These are phyloP conservation scores for Tichodroma muraria DNA, from an alignment of 2,113 vertebrate species.

Conservation along the genomic window DNA sequence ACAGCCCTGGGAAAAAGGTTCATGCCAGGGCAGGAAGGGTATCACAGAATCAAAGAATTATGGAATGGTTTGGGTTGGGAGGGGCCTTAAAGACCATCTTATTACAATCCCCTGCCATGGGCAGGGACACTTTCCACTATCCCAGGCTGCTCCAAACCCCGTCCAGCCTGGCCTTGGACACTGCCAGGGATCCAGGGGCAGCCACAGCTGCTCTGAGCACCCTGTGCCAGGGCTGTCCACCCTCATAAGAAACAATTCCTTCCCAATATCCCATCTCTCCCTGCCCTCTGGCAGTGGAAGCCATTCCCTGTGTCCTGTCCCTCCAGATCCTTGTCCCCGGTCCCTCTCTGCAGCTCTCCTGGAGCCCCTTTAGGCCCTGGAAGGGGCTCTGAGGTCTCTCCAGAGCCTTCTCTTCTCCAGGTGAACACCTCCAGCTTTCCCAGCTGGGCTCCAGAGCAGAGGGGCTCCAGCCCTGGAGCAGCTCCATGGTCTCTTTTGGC, in stretches of 20 bases:
- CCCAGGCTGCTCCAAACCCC: rapidly evolving
- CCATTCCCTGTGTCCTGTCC: not conserved
- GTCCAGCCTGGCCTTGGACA: rapidly evolving
- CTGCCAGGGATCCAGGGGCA: not conserved
- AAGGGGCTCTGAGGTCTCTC: rapidly evolving
- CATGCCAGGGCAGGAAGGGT: not conserved
- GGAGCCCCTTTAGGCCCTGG: not conserved
- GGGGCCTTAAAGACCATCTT: rapidly evolving
- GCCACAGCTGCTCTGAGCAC: not conserved
- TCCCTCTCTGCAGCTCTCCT: not conserved
- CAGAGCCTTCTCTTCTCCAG: not conserved
- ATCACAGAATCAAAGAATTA: not conserved
- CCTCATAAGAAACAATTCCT: rapidly evolving
- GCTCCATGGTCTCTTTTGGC: rapidly evolving
- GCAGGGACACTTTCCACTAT: rapidly evolving
- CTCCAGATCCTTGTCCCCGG: not conserved
- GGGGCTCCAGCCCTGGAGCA: not conserved
- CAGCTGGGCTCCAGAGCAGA: not conserved
- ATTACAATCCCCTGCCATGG: not conserved
- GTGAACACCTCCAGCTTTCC: not conserved
- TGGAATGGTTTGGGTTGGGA: not conserved
- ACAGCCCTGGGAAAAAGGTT: not conserved
- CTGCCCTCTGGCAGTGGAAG: not conserved
- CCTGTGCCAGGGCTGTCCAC: not conserved
- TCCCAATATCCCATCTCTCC: rapidly evolving